Base-by-base conservation (phyloP, 2,797 vertebrate genomes). In the Gymnothorax reevesii region DNA sequence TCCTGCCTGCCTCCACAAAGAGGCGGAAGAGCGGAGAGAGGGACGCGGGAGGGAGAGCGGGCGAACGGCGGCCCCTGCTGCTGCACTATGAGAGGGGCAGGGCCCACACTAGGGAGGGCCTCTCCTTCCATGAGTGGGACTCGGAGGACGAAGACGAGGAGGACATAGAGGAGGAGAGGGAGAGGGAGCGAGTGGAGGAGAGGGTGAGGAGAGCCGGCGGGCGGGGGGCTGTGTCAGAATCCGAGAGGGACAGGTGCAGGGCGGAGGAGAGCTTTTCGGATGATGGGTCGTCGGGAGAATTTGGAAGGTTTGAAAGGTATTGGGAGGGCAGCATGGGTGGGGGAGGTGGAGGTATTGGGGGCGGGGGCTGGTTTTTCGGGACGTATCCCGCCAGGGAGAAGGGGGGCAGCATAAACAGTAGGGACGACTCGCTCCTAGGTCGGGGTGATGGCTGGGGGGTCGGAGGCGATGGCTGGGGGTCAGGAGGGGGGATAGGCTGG, bases 51-150 rank as follows among this genome's bases (percentile, higher is more conserved):
- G 92, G 93, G 6, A 91, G 92, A 88, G 90, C 94, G 0, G 96
- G 95, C 33, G 96, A 97, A 88, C 91, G 95, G 13, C 93, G 95
- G 52, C 96, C 96, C 77, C 87, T 97, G 90, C 91, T 97, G 85
- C 93, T 96, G 92, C 95, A 93, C 90, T 96, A 94, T 27, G 96
- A 95, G 88, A 94, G 96, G 87, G 95, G 95, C 20, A 93, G 96
- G 92, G 92, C 94, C 88, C 95, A 94, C 89, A 95, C 95, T 12
- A 93, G 95, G 91, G 95, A 96, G 91, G 96, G 96, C 71, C 91
- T 95, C 69, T 95, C 96, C 71, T 96, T 96, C 88, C 96, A 95
- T 5, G 95, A 96, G 89, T 97, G 96, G 96, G 96, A 96, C 89
- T 96, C 96, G 17, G 96, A 96, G 57, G 94, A 92, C 13, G 93